Percentiles rank a stretch among this genome's conserved stretches.
These are phyloP conservation scores for Tympanoctomys barrerae DNA, from an alignment of 2,797 vertebrate species.

Conservation along the genomic window DNA sequence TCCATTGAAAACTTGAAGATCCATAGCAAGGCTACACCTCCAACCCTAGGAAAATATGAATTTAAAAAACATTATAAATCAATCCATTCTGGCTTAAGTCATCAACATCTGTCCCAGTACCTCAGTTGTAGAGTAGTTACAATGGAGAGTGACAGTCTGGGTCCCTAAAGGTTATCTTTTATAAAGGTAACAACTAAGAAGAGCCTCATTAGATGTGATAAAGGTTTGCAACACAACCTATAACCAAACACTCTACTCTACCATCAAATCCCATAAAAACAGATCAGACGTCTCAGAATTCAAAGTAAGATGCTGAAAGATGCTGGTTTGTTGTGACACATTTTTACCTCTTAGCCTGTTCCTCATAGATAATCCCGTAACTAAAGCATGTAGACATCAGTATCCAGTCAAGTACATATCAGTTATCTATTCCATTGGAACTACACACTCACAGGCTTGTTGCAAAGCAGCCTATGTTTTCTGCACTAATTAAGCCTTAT, in stretches of 20 bases:
- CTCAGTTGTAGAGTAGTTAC: not conserved
- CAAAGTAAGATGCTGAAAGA: not conserved
- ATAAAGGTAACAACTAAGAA: not conserved
- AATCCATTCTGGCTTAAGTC: not conserved
- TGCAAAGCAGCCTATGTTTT: not conserved
- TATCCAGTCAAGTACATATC: not conserved
- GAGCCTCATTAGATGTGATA: not conserved
- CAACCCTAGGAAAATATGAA: not conserved
- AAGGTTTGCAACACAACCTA: not conserved
- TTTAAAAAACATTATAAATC: not conserved
- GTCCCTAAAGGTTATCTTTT: not conserved
- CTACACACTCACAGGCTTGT: not conserved
- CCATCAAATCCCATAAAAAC: not conserved
- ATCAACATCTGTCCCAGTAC: not conserved
- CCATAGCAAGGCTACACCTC: not conserved
- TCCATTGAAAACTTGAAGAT: slow-evolving; percentile 29
- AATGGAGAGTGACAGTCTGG: not conserved
- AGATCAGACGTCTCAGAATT: not conserved
- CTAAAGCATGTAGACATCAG: not conserved
- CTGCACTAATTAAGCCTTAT: not conserved
- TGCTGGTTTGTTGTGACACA: not conserved
- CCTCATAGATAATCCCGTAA: not conserved
- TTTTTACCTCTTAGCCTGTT: not conserved
- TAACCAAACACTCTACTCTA: not conserved
- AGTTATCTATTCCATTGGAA: not conserved